phyloP scores from a whole-genome alignment of 2,888 invertebrate species.

The Drosophila mercatorum region DNA sequence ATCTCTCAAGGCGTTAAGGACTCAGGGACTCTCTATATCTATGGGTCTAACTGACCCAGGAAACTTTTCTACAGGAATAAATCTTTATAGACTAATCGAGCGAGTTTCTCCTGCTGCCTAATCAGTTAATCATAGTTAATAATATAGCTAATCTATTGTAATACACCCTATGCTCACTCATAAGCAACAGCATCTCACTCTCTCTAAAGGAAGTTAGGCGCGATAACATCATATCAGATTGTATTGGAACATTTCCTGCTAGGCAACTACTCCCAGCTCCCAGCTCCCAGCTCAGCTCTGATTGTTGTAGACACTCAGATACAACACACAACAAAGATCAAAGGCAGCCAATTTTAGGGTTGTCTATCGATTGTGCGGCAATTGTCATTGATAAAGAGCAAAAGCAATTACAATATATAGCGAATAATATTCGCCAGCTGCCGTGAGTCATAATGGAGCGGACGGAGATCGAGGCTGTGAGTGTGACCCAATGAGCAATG shows the following conservation, averaged over 20 bases:
- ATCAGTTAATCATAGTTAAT: neutral
- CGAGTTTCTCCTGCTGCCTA: too few species aligned
- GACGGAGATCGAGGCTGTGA: conserved; percentile 17
- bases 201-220: conserved; percentile 1
- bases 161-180: neutral
- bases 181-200: too few species aligned
- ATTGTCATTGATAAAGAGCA: conserved; percentile 71
- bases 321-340: conserved; percentile 22
- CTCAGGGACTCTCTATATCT: too few species aligned
- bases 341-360: conserved; percentile 33
- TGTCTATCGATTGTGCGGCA: conserved; percentile 39
- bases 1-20: too few species aligned
- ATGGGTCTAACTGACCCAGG: neutral
- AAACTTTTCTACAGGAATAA: neutral
- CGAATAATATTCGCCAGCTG: conserved; percentile 63
- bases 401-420: conserved; percentile 61
- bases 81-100: neutral
- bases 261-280: neutral
- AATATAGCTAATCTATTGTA: neutral
- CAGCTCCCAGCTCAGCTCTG: conserved; percentile 1
- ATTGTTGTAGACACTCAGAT: conserved; percentile 30
- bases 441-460: conserved; percentile 58
- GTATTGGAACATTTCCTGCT: conserved; percentile 9
- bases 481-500: conserved; percentile 76
- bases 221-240: conserved; percentile 4